These are phyloP conservation scores for Emydoidea blandingii DNA, from an alignment of 2,797 vertebrate species.

Conservation along the genomic window DNA sequence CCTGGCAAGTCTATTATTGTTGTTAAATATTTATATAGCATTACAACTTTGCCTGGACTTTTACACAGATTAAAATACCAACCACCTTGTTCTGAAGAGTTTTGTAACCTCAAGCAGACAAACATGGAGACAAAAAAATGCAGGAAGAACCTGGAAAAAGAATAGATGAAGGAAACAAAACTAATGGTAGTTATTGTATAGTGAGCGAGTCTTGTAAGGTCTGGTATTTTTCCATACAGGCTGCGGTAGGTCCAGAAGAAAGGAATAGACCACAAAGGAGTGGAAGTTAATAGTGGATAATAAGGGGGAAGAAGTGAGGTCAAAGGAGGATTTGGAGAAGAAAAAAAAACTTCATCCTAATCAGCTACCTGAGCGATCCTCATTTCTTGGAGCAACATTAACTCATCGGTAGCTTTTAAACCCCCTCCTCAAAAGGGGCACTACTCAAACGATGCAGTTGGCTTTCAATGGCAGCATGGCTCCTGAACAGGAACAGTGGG, in stretches of 20 bases:
- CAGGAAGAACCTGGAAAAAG: no score
- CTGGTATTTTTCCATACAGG: not conserved
- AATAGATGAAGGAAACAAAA: no score
- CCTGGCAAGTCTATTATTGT: no score
- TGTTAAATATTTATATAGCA: no score
- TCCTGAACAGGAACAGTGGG: no score
- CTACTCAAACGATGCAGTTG: not conserved
- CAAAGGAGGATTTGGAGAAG: accelerated
- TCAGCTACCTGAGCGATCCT: not conserved
- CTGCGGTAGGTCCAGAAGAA: no score
- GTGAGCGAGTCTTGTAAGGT: no score
- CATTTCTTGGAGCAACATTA: not conserved
- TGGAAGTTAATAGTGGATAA: not conserved
- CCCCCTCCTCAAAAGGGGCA: not conserved
- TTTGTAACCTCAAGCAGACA: no score
- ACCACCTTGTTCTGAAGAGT: no score
- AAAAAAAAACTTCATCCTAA: not conserved
- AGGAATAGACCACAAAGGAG: not conserved
- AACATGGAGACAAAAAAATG: no score
- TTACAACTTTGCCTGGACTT: no score
- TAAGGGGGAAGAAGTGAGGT: not conserved
- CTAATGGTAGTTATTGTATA: not conserved
- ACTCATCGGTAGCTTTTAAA: not conserved
- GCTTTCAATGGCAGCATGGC: not conserved
- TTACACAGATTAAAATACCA: no score